phyloP scores from a whole-genome alignment of 30 jellyfish, hydroid and myxozoan genomes.

The Mastigias papua region DNA sequence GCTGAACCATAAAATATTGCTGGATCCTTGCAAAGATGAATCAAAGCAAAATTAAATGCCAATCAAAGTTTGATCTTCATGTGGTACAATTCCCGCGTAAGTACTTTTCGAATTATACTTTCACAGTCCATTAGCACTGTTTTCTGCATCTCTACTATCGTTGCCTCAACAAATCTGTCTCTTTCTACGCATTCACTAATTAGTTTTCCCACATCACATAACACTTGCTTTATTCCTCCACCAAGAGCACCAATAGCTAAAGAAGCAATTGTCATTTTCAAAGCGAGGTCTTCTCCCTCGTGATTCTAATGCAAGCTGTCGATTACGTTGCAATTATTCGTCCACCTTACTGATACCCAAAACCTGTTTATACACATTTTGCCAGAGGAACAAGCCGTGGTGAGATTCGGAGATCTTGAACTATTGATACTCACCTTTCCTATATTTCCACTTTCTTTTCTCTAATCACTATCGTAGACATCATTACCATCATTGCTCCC shows the following conservation, averaged over 20 bases:
- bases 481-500: too few species aligned
- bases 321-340: neutral
- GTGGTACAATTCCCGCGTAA: neutral
- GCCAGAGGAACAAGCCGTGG: too few species aligned
- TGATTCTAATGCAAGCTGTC: neutral
- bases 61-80: neutral
- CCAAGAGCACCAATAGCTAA: neutral
- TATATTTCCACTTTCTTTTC: too few species aligned
- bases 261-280: neutral
- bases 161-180: neutral
- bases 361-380: too few species aligned
- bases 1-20: too few species aligned
- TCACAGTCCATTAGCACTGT: slow-evolving; percentile 15
- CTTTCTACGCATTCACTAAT: slow-evolving; percentile 11
- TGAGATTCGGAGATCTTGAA: too few species aligned
- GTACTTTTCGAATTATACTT: neutral
- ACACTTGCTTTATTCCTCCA: slow-evolving; percentile 22
- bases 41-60: neutral
- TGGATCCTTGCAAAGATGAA: neutral
- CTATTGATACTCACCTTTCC: too few species aligned
- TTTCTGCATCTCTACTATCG: slow-evolving; percentile 20
- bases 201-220: slow-evolving; percentile 14
- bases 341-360: neutral
- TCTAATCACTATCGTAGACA: too few species aligned
- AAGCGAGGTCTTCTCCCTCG: neutral